A percentile compares a stretch with the other conserved stretches of the same genome.
phyloP scores from a whole-genome alignment of 2,113 vertebrate genomes.

The Platysteira castanea region DNA sequence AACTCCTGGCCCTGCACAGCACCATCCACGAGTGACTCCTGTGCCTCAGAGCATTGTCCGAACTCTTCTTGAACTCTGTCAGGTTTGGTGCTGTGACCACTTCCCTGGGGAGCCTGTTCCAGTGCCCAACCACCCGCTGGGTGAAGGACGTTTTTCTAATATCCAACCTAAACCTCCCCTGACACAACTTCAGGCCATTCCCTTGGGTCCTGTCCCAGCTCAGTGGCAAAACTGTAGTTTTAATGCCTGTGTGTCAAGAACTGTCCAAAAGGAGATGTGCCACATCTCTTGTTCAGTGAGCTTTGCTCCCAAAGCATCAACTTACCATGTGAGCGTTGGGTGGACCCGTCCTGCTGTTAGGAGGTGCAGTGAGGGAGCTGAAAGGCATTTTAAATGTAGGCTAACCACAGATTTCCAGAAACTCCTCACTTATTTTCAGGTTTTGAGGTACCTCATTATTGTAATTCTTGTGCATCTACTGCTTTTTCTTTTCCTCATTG shows the following conservation, averaged over 20 bases:
- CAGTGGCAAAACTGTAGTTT: not conserved
- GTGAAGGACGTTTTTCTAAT: rapidly evolving
- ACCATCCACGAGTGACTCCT: no score
- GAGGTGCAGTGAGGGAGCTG: not conserved
- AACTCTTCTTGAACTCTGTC: rapidly evolving
- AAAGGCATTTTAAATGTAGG: not conserved
- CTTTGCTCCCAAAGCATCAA: not conserved
- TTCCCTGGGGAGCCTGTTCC: not conserved
- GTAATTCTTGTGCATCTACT: not conserved
- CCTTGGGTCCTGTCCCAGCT: rapidly evolving
- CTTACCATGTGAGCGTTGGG: not conserved
- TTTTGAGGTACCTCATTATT: not conserved
- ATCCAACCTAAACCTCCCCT: not conserved
- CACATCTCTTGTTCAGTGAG: not conserved
- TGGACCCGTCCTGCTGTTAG: not conserved
- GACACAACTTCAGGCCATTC: rapidly evolving
- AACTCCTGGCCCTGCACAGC: not conserved
- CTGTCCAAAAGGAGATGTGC: not conserved
- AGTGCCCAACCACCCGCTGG: rapidly evolving
- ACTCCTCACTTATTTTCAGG: not conserved
- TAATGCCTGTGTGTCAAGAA: not conserved
- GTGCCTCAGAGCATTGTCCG: not conserved
- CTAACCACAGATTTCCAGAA: not conserved
- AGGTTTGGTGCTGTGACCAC: not conserved
- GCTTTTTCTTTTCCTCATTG: not conserved